Evolutionary conservation across 1,140 invertebrate species (phyloP).

Genomic region (Melanaphis sacchari): DNA sequence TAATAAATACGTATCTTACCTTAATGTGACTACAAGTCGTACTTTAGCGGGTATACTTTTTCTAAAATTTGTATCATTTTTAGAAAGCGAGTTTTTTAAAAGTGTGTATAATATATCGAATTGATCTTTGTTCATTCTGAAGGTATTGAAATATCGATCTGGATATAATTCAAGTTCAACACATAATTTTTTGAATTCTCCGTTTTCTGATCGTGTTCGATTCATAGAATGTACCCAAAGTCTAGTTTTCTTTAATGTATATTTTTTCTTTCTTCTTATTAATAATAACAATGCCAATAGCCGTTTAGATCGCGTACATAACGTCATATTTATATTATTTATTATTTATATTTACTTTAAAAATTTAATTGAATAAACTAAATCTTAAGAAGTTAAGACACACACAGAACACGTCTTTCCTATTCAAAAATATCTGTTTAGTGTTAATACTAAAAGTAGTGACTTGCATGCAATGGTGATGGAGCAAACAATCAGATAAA

Average conservation of each 20-base stretch:
- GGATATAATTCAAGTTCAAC: neutral
- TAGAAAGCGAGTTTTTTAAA: slow-evolving; percentile 2
- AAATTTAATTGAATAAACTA: neutral
- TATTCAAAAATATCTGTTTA: neutral
- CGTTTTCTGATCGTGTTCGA: neutral
- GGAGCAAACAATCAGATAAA: no score
- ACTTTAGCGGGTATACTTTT: neutral
- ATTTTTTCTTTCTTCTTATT: neutral
- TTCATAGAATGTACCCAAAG: neutral
- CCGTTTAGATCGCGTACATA: neutral
- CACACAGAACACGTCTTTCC: neutral
- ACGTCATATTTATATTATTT: neutral
- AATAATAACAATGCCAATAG: neutral
- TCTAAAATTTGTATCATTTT: neutral
- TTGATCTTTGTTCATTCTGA: neutral
- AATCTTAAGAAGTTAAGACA: neutral
- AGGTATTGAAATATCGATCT: slow-evolving; percentile 3
- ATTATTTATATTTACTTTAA: neutral
- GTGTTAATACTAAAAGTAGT: no score
- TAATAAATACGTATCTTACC: neutral
- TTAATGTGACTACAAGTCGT: neutral
- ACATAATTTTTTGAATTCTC: slow-evolving; percentile 13
- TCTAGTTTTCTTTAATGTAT: neutral
- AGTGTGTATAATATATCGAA: neutral
- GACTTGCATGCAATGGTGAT: no score